These are phyloP conservation scores for Philypnodon macrostomus DNA, from an alignment of 2,797 vertebrate species.

Conservation along the genomic window DNA sequence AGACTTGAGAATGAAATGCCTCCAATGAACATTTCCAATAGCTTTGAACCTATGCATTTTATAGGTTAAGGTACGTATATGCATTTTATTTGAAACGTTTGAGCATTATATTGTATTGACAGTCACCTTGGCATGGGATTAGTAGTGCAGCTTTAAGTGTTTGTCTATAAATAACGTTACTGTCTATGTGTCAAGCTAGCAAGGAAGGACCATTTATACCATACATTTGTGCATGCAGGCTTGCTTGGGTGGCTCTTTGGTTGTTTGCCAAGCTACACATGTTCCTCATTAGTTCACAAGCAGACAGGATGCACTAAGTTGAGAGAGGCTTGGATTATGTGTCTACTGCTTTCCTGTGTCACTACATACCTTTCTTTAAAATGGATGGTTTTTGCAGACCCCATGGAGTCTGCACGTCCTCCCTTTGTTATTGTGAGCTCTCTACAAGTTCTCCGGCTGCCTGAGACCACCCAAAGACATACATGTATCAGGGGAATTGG, in stretches of 20 bases:
- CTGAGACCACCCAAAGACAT: too few relatives aligned
- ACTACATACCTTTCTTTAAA: conserved; percentile 34
- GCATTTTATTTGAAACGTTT: conserved; percentile 53
- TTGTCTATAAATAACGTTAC: conserved; percentile 45
- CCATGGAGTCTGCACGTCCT: too few relatives aligned
- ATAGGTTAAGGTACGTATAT: conserved; percentile 62
- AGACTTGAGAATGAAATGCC: conserved; percentile 55
- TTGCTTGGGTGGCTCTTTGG: conserved; percentile 53
- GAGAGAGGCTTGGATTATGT: conserved; percentile 58
- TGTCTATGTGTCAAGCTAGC: too few relatives aligned
- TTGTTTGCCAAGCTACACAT: conserved; percentile 63
- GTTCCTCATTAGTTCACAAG: conserved; percentile 71
- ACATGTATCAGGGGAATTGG: too few relatives aligned
- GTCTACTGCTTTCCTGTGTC: conserved; percentile 52
- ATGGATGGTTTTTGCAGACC: too few relatives aligned
- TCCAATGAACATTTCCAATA: conserved; percentile 58
- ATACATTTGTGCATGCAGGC: conserved; percentile 40
- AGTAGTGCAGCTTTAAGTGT: conserved; percentile 42
- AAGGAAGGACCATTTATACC: conserved; percentile 22
- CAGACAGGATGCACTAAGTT: conserved; percentile 59
- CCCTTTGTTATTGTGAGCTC: too few relatives aligned
- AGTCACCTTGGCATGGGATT: conserved; percentile 59
- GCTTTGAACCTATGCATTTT: conserved; percentile 55
- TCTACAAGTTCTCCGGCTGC: too few relatives aligned
- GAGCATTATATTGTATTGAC: conserved; percentile 15